phyloP scores from a whole-genome alignment of 1,140 invertebrate species.

The Leguminivora glycinivorella region DNA sequence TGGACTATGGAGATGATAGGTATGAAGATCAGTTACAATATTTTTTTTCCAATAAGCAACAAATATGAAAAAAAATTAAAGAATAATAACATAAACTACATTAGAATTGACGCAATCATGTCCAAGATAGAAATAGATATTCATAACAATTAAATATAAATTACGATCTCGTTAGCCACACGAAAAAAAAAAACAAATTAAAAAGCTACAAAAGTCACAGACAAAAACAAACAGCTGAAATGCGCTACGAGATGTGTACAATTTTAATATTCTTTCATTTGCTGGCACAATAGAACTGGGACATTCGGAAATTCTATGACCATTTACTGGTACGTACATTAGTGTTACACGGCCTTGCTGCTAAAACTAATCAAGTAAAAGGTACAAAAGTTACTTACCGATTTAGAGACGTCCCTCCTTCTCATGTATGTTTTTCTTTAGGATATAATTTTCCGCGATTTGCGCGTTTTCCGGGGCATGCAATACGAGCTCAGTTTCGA shows the following conservation, averaged over 20 bases:
- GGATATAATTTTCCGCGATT: slow-evolving; percentile 15
- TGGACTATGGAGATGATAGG: too few species aligned
- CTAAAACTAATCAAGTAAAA: slow-evolving; percentile 10
- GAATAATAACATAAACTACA: not conserved
- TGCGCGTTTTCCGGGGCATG: slow-evolving; percentile 7
- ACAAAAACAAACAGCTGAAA: slow-evolving; percentile 9
- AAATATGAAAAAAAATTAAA: too few species aligned
- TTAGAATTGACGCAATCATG: not conserved
- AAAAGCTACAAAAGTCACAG: slow-evolving; percentile 3
- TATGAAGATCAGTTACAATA: too few species aligned
- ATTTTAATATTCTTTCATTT: slow-evolving; percentile 17
- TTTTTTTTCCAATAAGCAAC: too few species aligned
- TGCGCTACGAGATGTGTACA: not conserved
- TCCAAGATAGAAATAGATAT: not conserved
- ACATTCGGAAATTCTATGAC: slow-evolving; percentile 13
- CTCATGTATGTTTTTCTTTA: slow-evolving; percentile 20
- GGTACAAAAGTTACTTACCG: slow-evolving; percentile 8
- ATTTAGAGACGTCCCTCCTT: slow-evolving; percentile 8
- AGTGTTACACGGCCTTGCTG: slow-evolving; percentile 5
- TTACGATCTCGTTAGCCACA: not conserved
- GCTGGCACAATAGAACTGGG: slow-evolving; percentile 23
- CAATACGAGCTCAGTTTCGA: not conserved
- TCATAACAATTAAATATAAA: not conserved
- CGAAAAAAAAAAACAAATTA: not conserved
- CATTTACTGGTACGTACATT: not conserved